Evolutionary conservation across 2,113 vertebrate species (phyloP), one percentile per base, ranked within the genome.

Genomic region (Protomyctophum bolini): DNA sequence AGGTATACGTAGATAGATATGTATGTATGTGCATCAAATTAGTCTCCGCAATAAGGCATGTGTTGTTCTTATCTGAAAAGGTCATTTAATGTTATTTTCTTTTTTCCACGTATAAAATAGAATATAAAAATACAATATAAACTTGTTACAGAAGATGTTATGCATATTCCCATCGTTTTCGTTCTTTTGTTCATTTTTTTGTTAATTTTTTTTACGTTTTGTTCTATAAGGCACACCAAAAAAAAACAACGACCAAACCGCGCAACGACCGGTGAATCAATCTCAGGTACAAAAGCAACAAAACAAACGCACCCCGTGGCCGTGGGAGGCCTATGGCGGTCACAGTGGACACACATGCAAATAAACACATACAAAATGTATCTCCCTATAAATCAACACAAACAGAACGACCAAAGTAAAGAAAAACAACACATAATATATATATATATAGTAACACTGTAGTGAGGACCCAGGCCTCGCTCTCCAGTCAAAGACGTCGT

Each of bases 111-210:
- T 97, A 98, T 95, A 98, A 99, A 98, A 98, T 94, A 95, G 95
- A 94, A 97, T 98, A 98, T 96, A 98, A 98, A 98, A 98, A 98
- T 97, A 98, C 96, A 98, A 96, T 96, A 97, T 96, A 95, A 97
- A 97, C 93, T 95, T 96, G 96, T 97, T 98, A 98, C 96, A 97
- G 94, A 95, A 97, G 94, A 95, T 95, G 96, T 96, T 97, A 96
- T 95, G 95, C 95, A 96, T 95, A 95, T 89, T 93, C 84, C 94
- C 93, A 94, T 93, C 92, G 50, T 51, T 94, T 90, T 92, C 90
- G 65, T 94, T 94, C 91, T 93, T 65, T 94, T 91, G 92, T 95
- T 94, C 95, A 94, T 82, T 82, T 61, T 61, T 74, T 33, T 70
- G 92, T 94, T 92, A 94, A 4, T 33, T 33, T 33, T 33, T 33